Base-by-base conservation (phyloP, 2,888 invertebrate species). In the Andricus quercusramuli region DNA sequence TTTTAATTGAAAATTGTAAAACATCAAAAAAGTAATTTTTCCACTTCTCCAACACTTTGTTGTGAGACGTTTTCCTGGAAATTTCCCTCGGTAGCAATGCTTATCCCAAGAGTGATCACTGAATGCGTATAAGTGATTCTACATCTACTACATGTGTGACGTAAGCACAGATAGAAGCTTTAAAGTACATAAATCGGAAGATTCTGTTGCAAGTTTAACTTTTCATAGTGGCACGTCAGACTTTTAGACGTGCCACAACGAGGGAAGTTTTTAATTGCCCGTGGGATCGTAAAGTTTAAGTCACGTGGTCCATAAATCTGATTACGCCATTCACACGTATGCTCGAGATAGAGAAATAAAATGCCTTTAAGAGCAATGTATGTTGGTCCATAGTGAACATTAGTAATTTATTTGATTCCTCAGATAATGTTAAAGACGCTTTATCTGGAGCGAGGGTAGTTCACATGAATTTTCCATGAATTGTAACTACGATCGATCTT, bases 201-300 rank as follows among this genome's bases (percentile, higher is more conserved):
- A 47, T 68, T 68, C 68, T 68, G 44, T 68, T 68, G 47, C 17
- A 68, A 68, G 68, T 68, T 68, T 68, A 3, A 68, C 17, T 68
- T 68, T 68, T 47, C 29, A 68, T 68, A 70, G 20, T 13, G 20
- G 32, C 32, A 32, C 20, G 32, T 32, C 20, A 17, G 47, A 47
- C 25, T 29, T 20, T 17, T 15, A 25, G 47, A 70, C 68, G 47
- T 29, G 25, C 44, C 47, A 51, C 20, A 20, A n/a, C 32, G 29
- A 70, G 51, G 20, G 17, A 70, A 29, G 47, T 70, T 44, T 68
- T 20, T 70, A 67, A 70, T 70, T 70, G 51, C 51, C 29, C 20
- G 9, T 51, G 47, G 13, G 37, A 67, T 37, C 37, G 25, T 29
- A 25, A 47, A 70, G 32, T 32, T 56, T 70, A 51, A 17, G 70